A percentile compares a stretch with the other conserved stretches of the same genome.
Evolutionary conservation across 2,113 vertebrate species (phyloP).

Genomic region (Anarrhichthys ocellatus): DNA sequence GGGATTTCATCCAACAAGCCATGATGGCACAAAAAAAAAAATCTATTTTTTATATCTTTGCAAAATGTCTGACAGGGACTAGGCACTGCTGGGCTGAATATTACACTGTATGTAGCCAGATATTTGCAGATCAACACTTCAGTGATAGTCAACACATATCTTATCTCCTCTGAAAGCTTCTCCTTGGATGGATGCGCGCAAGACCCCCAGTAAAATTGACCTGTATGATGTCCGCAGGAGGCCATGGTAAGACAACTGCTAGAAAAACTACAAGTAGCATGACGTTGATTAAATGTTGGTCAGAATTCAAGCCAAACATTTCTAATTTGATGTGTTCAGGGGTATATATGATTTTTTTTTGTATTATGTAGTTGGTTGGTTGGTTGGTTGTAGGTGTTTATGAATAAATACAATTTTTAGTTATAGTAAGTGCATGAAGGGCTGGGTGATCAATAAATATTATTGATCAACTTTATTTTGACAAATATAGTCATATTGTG

Average conservation of each 20-base stretch:
- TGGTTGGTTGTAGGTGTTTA: background rate
- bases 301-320: background rate
- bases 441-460: background rate
- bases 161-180: slow-evolving; percentile 84
- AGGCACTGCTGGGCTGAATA: slow-evolving; percentile 3
- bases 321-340: background rate
- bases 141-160: background rate
- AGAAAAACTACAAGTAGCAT: background rate
- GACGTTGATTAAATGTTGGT: background rate
- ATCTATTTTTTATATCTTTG: background rate
- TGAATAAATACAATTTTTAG: background rate
- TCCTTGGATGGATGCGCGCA: slow-evolving; percentile 95
- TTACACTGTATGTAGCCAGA: slow-evolving; percentile 20
- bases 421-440: background rate
- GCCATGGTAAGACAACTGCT: slow-evolving; percentile 88
- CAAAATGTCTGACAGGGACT: slow-evolving; percentile 19
- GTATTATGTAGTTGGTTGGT: background rate
- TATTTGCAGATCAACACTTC: slow-evolving; percentile 28
- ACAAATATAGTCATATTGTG: background rate
- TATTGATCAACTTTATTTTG: background rate
- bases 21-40: background rate
- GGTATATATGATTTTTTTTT: background rate
- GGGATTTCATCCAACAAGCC: background rate
- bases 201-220: slow-evolving; percentile 95
- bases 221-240: slow-evolving; percentile 97